Base-by-base conservation (phyloP, 2,888 invertebrate genomes). In the Xanthia icteritia region DNA sequence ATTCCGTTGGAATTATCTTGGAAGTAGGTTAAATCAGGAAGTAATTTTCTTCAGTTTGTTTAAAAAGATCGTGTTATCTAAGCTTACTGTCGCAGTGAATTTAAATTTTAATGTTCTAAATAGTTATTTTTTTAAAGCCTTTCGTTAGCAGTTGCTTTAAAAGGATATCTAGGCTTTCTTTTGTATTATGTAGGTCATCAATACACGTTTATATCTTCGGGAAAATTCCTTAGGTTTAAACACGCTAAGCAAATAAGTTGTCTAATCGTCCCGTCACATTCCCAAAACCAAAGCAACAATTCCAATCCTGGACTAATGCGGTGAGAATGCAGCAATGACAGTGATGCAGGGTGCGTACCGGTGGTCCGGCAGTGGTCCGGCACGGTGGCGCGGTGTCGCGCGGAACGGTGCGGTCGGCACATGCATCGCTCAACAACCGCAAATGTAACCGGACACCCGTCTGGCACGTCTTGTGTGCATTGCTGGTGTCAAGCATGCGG, bases 391-490 rank as follows among this genome's bases (percentile, higher is more conserved):
- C 80, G 83, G 81, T 51, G 75, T 39, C 73, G 81, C 79, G 78
- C 79, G 80, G 81, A 80, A 77, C 83, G 73, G 74, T 86, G 89
- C 67, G 89, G 89, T 87, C 70, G 54, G 48, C 83, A 72, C 76
- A 80, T 79, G 84, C 91, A 92, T 92, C 88, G 89, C 89, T 91
- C 92, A 90, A 82, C 82, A 60, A 92, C 92, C 92, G 86, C 94
- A 93, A 89, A 90, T 90, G 91, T 90, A 89, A 91, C 91, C 92
- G 84, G 90, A 90, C 92, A 91, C 91, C 90, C 92, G 93, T 89
- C 91, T 84, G 85, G 88, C 84, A 83, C 86, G 83, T 86, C 84
- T 84, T 84, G 84, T 83, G 83, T 81, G 86, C 83, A 87, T 85
- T 83, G 78, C 75, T 81, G 80, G 81, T 70, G 83, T 73, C 83